Conservation (phyloP, 2,113 vertebrate genomes). For the Vicugna pacos region DNA sequence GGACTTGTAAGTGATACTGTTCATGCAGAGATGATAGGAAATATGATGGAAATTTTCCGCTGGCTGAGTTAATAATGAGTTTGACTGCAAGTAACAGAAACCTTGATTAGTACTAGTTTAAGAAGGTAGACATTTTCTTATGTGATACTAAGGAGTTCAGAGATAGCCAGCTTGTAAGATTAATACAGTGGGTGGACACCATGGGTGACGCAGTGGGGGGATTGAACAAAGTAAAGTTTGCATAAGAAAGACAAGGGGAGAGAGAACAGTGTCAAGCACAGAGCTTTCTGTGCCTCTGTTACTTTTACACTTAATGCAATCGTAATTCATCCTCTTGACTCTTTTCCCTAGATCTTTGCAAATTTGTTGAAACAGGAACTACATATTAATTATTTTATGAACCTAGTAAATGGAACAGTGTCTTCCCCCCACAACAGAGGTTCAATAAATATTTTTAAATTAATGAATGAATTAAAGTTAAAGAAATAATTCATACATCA, state of each 20-base stretch:
- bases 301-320: background rate
- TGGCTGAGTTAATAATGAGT: background rate
- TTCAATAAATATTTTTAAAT: background rate
- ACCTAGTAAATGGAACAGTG: background rate
- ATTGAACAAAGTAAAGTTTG: background rate
- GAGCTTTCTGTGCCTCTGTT: background rate
- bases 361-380: background rate
- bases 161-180: background rate
- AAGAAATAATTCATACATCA: background rate
- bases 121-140: background rate
- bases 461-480: background rate
- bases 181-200: background rate
- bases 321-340: background rate
- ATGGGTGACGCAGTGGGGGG: too few relatives aligned
- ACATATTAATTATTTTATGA: background rate
- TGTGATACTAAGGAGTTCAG: background rate
- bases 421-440: accelerated
- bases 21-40: background rate
- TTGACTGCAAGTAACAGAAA: background rate
- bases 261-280: background rate
- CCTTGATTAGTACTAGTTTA: background rate
- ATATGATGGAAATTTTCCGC: background rate
- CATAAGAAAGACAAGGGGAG: background rate
- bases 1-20: background rate
- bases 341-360: background rate